Conservation (phyloP, 1,140 invertebrate species). For the Arion vulgaris region DNA sequence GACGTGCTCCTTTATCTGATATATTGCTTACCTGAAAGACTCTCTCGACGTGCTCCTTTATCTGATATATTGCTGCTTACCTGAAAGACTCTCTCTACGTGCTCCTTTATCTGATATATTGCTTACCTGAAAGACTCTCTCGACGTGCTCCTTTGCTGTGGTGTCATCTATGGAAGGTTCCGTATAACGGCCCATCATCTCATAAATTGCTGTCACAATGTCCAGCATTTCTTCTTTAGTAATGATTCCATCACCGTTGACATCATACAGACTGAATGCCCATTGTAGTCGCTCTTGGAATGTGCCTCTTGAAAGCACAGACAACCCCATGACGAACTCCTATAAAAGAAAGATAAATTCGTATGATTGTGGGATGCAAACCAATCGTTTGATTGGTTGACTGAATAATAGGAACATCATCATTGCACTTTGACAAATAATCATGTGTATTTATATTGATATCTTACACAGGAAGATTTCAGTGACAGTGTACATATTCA, state of each 20-base stretch:
- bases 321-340: conserved; percentile 79
- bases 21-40: no score
- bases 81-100: no score
- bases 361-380: background rate
- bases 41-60: no score
- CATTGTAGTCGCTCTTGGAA: conserved; percentile 93
- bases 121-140: conserved; percentile 88
- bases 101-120: no score
- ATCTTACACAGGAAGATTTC: no score
- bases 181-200: conserved; percentile 88
- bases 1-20: no score
- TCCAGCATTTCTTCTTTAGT: conserved; percentile 89
- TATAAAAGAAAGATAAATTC: conserved; percentile 48
- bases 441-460: no score
- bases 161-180: conserved; percentile 83
- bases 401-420: no score
- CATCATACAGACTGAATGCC: conserved; percentile 95
- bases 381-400: no score
- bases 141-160: conserved; percentile 88
- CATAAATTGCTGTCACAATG: conserved; percentile 90
- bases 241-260: conserved; percentile 89
- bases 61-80: no score
- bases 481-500: no score
- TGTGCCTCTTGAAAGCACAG: conserved; percentile 82
- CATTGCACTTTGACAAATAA: no score